A percentile compares a stretch with the other conserved stretches of the same genome.
phyloP scores from a whole-genome alignment of 2,113 vertebrate genomes.

The Chaenocephalus aceratus region DNA sequence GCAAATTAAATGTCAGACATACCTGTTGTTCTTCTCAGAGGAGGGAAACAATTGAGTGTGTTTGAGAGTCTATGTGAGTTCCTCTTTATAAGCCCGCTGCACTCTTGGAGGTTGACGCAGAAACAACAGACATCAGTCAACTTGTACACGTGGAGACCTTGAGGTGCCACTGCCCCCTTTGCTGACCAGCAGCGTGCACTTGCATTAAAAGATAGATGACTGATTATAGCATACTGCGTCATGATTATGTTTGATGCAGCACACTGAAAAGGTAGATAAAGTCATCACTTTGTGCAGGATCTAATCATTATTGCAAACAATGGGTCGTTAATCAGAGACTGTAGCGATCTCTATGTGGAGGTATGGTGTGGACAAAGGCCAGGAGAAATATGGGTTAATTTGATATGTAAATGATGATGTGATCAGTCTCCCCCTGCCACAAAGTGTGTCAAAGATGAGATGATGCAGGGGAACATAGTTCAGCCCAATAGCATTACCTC shows the following conservation, averaged over 20 bases:
- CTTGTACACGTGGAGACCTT: slow-evolving; percentile 72
- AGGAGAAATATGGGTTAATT: background rate
- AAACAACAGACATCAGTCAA: slow-evolving; percentile 35
- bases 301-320: background rate
- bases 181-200: slow-evolving; percentile 29
- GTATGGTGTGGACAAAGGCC: too few relatives aligned
- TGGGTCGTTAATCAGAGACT: background rate
- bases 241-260: background rate
- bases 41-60: slow-evolving; percentile 33
- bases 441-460: slow-evolving; percentile 17
- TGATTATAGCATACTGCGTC: background rate
- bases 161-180: slow-evolving; percentile 32
- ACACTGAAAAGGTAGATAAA: background rate
- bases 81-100: slow-evolving; percentile 72
- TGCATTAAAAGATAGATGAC: background rate
- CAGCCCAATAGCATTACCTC: slow-evolving; percentile 37
- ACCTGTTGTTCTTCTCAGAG: slow-evolving; percentile 68
- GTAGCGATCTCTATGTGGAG: background rate
- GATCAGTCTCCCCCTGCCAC: background rate
- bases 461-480: slow-evolving; percentile 34
- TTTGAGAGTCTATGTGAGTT: slow-evolving; percentile 15
- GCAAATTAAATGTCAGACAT: slow-evolving; percentile 38
- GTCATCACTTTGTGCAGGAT: background rate
- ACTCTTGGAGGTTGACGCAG: slow-evolving; percentile 62
- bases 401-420: background rate